Percentiles rank a stretch among this genome's conserved stretches.
Conservation (phyloP, 2,888 invertebrate genomes). For the Isoperla grammatica region DNA sequence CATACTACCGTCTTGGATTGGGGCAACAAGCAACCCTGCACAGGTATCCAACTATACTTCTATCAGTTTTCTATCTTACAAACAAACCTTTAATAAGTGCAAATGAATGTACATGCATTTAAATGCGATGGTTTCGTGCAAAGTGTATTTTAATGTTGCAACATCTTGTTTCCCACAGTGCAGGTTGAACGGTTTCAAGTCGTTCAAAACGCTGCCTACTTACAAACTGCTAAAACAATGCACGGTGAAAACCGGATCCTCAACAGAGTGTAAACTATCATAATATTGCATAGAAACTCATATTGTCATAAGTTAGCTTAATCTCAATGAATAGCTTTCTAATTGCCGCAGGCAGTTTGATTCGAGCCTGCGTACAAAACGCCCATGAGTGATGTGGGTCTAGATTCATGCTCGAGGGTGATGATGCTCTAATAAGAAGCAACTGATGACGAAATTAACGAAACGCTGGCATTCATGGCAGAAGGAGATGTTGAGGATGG, state of each 20-base stretch:
- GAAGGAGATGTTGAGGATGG: conserved; percentile 18
- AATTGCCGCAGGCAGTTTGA: too few species aligned
- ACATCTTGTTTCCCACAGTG: too few species aligned
- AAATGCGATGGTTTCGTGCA: neutral
- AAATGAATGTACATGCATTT: conserved; percentile 5
- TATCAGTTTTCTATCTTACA: too few species aligned
- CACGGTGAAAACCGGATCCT: neutral
- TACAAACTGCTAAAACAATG: conserved; percentile 2
- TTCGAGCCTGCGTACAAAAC: neutral
- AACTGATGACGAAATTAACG: neutral
- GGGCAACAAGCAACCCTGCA: too few species aligned
- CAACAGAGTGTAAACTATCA: conserved; percentile 1
- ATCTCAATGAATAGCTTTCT: neutral
- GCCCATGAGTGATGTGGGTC: neutral
- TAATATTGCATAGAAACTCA: conserved; percentile 22
- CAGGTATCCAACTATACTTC: too few species aligned
- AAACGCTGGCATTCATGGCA: conserved; percentile 6
- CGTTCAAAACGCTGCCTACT: neutral
- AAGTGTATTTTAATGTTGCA: conserved; percentile 13
- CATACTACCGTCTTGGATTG: neutral
- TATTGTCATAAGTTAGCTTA: conserved; percentile 24
- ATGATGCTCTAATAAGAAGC: conserved; percentile 7
- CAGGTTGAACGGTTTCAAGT: too few species aligned
- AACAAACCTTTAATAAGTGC: neutral
- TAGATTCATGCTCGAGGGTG: conserved; percentile 1